A percentile compares a stretch with the other conserved stretches of the same genome.
phyloP scores from a whole-genome alignment of 2,888 invertebrate genomes.

The Luperina testacea region DNA sequence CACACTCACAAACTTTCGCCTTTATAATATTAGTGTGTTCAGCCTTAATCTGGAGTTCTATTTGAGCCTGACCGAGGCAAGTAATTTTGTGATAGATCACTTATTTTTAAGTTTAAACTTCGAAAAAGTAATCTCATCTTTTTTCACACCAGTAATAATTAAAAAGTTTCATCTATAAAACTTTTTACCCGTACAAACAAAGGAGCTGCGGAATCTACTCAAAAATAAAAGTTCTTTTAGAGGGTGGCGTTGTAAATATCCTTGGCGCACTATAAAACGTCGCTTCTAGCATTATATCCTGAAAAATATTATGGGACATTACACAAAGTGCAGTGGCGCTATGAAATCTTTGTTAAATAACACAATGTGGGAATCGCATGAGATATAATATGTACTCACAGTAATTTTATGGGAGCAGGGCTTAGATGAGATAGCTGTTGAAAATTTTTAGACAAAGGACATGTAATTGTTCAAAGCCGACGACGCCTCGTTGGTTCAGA shows the following conservation, averaged over 20 bases:
- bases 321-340: conserved; percentile 63
- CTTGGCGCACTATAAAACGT: conserved; percentile 59
- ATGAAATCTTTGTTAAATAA: conserved; percentile 61
- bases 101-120: conserved; percentile 17
- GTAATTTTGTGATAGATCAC: background rate
- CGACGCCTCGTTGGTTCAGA: conserved; percentile 17
- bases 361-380: conserved; percentile 28
- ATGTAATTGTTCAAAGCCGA: background rate
- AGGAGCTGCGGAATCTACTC: conserved; percentile 3
- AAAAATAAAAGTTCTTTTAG: conserved; percentile 34
- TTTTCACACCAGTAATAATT: conserved; percentile 29
- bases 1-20: too few species aligned
- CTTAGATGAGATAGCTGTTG: conserved; percentile 45
- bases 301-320: conserved; percentile 66
- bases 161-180: conserved; percentile 24
- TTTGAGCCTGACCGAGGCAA: background rate
- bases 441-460: conserved; percentile 41
- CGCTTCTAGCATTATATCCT: conserved; percentile 51
- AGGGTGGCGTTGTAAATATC: conserved; percentile 50
- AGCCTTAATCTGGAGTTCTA: conserved; percentile 7
- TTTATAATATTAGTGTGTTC: background rate
- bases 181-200: conserved; percentile 40
- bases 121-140: conserved; percentile 16
- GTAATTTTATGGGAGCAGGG: conserved; percentile 42
- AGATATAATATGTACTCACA: conserved; percentile 47